These are phyloP conservation scores for Chrysemys picta DNA, from an alignment of 2,113 vertebrate species.

Conservation along the genomic window DNA sequence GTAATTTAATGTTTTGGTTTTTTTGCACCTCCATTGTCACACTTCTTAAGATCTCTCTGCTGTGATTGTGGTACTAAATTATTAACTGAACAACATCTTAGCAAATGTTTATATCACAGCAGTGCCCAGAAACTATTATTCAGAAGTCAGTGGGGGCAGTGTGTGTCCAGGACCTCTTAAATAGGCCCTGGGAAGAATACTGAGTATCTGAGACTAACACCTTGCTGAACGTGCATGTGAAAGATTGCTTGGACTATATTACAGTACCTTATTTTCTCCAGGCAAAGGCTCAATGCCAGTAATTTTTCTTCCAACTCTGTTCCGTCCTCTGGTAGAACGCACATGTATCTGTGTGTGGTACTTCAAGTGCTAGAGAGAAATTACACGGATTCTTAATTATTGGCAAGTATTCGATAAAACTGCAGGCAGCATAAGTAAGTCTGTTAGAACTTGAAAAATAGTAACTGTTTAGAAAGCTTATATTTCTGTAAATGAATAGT, in stretches of 20 bases:
- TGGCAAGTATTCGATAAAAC: not conserved
- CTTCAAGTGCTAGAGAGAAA: conserved; percentile 89
- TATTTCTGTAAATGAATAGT: not conserved
- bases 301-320: conserved; percentile 97
- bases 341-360: conserved; percentile 99
- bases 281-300: conserved; percentile 98
- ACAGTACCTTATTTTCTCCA: conserved; percentile 95
- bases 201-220: not conserved
- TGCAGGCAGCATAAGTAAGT: not conserved
- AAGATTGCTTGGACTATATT: not conserved
- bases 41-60: not conserved
- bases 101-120: not conserved
- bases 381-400: not conserved
- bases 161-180: not conserved
- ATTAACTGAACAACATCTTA: not conserved
- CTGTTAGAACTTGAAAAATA: not conserved
- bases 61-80: not conserved
- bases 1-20: not conserved
- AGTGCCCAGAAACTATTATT: not conserved
- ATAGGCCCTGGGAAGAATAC: not conserved
- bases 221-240: not conserved
- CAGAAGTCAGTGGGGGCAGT: not conserved
- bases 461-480: not conserved
- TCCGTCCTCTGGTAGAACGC: conserved; percentile 95
- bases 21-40: not conserved